A percentile compares a stretch with the other conserved stretches of the same genome.
phyloP scores from a whole-genome alignment of 2,113 vertebrate species.

The Bubo blakistoni region DNA sequence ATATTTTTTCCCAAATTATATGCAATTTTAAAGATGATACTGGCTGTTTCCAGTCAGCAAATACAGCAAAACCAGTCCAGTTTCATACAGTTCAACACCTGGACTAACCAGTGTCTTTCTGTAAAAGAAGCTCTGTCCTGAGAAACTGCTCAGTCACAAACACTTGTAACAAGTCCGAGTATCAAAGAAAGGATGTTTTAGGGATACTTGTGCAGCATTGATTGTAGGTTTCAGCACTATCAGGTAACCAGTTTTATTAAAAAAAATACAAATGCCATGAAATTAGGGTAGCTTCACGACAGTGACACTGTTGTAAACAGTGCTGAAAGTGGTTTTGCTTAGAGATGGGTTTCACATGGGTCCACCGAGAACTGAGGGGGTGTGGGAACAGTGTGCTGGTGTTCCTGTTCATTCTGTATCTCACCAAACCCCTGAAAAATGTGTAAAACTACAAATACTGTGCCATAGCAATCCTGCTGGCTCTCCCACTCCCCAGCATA shows the following conservation, averaged over 20 bases:
- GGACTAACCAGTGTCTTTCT: background rate
- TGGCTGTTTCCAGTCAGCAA: background rate
- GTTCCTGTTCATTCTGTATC: background rate
- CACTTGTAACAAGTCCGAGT: background rate
- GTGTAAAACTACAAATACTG: background rate
- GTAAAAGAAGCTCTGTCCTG: background rate
- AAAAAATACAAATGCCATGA: background rate
- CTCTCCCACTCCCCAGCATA: background rate
- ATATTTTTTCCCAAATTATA: background rate
- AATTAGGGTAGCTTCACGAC: background rate
- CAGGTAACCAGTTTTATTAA: background rate
- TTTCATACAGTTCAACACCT: background rate
- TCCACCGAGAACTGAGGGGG: background rate
- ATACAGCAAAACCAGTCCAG: background rate
- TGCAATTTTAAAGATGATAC: background rate
- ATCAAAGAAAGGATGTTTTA: fast-evolving
- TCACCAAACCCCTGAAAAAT: background rate
- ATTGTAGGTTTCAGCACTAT: background rate
- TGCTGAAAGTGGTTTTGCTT: background rate
- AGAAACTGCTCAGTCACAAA: background rate
- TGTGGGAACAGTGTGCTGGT: fast-evolving
- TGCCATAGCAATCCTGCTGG: background rate
- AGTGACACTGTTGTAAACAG: background rate
- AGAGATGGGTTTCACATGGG: background rate
- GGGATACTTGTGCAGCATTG: background rate